These are phyloP conservation scores for Protobothrops flavoviridis DNA, from an alignment of 2,113 vertebrate genomes.

Conservation along the genomic window DNA sequence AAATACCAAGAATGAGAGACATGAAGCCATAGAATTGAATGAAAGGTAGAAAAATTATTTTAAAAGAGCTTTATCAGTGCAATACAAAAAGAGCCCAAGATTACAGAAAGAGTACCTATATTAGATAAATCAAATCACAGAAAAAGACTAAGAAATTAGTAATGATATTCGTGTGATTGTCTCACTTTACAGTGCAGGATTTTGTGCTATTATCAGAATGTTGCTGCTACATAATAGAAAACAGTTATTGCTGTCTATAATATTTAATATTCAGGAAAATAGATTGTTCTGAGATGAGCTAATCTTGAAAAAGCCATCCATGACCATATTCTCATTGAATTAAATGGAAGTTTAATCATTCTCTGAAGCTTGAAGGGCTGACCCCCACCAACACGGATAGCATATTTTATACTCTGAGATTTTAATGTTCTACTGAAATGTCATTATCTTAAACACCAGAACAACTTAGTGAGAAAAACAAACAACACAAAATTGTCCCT, in stretches of 20 bases:
- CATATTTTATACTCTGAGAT: not conserved
- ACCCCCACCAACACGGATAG: not conserved
- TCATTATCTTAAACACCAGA: not conserved
- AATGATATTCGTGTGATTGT: not conserved
- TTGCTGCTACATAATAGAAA: not conserved
- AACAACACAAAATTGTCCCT: not conserved
- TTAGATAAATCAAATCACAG: not conserved
- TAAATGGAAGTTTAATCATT: not conserved
- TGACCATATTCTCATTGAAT: not conserved
- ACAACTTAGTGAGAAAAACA: not conserved
- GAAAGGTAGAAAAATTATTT: not conserved
- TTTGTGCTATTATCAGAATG: not conserved
- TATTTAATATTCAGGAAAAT: not conserved
- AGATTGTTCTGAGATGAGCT: not conserved
- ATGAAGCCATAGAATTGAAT: not conserved
- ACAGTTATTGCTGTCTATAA: not conserved
- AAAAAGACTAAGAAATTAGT: not conserved
- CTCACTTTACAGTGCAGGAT: not conserved
- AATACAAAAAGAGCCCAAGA: not conserved
- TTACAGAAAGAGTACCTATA: not conserved
- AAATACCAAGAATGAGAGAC: not conserved
- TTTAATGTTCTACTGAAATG: not conserved
- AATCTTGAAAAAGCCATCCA: not conserved
- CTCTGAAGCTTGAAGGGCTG: not conserved
- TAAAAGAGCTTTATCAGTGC: not conserved